A percentile compares a stretch with the other conserved stretches of the same genome.
Conservation (phyloP, 2,888 invertebrate species). For the Spodoptera littoralis region DNA sequence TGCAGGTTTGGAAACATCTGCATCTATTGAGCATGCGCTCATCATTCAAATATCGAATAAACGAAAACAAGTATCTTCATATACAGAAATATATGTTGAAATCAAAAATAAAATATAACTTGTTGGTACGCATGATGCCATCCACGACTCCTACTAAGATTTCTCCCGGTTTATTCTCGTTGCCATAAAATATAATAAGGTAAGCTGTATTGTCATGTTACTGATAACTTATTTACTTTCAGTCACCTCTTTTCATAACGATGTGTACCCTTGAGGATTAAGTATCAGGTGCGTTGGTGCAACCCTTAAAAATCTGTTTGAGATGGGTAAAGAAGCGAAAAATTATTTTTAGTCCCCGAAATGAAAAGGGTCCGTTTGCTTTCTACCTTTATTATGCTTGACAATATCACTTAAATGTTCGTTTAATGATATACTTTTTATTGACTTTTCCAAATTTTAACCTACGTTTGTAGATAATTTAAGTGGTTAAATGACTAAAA, state of each 20-base stretch:
- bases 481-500: no score
- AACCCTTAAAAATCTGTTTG: slow-evolving; percentile 25
- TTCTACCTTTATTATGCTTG: not conserved
- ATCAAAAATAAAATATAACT: no score
- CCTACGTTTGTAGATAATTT: no score
- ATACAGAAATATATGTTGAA: no score
- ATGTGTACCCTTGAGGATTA: slow-evolving; percentile 26
- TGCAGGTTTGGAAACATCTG: no score
- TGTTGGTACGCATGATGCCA: not conserved
- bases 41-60: no score
- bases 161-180: no score
- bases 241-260: slow-evolving; percentile 16
- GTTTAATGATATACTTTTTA: no score
- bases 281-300: slow-evolving; percentile 38
- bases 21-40: no score
- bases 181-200: slow-evolving; percentile 5
- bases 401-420: no score
- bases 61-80: no score
- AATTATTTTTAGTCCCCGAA: slow-evolving; percentile 14
- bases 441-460: no score
- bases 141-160: not conserved
- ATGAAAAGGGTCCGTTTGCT: not conserved
- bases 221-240: slow-evolving; percentile 21
- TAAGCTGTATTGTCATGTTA: slow-evolving; percentile 8
- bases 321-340: slow-evolving; percentile 3